A percentile compares a stretch with the other conserved stretches of the same genome.
phyloP scores from a whole-genome alignment of 2,113 vertebrate species.

The Bubo scandiacus region DNA sequence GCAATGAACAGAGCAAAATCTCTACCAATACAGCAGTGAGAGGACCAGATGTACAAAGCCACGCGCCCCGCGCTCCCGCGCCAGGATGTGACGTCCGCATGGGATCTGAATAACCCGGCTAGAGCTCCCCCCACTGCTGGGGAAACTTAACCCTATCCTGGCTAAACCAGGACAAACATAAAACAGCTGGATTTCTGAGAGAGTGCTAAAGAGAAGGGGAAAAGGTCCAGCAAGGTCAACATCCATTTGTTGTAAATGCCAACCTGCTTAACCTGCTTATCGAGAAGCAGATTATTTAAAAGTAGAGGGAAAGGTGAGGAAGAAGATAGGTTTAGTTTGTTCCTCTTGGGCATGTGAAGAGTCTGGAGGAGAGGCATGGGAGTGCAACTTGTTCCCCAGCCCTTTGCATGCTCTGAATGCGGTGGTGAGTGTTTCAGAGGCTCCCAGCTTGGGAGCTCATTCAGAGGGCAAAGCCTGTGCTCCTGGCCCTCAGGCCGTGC shows the following conservation, averaged over 20 bases:
- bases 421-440: not conserved
- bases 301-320: not conserved
- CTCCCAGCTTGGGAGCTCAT: not conserved
- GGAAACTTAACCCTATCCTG: no score
- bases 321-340: not conserved
- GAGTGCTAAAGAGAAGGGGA: not conserved
- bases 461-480: not conserved
- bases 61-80: no score
- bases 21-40: no score
- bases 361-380: not conserved
- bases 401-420: not conserved
- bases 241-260: not conserved
- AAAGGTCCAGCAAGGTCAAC: not conserved
- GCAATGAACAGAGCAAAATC: no score
- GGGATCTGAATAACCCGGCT: no score
- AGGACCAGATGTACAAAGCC: no score
- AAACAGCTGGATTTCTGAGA: not conserved
- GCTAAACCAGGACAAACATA: no score
- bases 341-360: not conserved
- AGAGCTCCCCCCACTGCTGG: no score
- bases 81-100: no score
- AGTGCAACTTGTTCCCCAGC: accelerated
- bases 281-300: not conserved
- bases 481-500: not conserved
- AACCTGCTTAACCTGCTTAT: not conserved